phyloP scores from a whole-genome alignment of 2,888 invertebrate genomes.

The Morpho achilles region DNA sequence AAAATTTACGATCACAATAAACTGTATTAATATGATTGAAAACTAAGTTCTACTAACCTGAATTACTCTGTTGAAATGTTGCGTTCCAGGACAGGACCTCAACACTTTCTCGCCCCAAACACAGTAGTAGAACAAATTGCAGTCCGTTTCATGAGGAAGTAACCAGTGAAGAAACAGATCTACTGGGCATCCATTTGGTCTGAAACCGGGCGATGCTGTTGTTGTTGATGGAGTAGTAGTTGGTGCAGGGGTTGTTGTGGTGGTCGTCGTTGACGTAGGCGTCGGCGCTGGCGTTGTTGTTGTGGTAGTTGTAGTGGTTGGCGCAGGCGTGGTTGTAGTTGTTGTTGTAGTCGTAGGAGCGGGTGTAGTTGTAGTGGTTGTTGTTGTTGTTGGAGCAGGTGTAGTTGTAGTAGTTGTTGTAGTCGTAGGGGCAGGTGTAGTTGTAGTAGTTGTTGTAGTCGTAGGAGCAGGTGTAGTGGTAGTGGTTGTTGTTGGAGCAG shows the following conservation, averaged over 20 bases:
- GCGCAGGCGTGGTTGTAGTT: slow-evolving; percentile 13
- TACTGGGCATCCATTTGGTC: slow-evolving; percentile 57
- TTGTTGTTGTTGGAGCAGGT: slow-evolving; percentile 21
- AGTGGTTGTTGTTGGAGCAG: slow-evolving; percentile 16
- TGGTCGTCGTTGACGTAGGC: slow-evolving; percentile 4
- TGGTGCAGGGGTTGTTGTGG: slow-evolving; percentile 13
- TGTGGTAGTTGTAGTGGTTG: slow-evolving; percentile 18
- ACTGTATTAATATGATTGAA: too few relatives aligned
- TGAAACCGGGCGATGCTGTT: slow-evolving; percentile 33
- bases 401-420: slow-evolving; percentile 6
- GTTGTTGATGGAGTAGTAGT: slow-evolving; percentile 5
- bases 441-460: slow-evolving; percentile 10
- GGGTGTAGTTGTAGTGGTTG: slow-evolving; percentile 21
- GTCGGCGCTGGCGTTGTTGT: neutral
- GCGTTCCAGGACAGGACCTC: slow-evolving; percentile 36
- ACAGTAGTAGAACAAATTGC: slow-evolving; percentile 59
- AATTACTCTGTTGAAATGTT: slow-evolving; percentile 50
- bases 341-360: slow-evolving; percentile 12
- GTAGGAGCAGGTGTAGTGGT: slow-evolving; percentile 22
- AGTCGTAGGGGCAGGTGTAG: neutral
- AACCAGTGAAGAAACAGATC: slow-evolving; percentile 54
- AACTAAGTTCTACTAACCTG: slow-evolving; percentile 53
- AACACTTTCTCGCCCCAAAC: slow-evolving; percentile 48
- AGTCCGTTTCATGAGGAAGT: slow-evolving; percentile 48
- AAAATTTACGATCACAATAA: too few relatives aligned